A percentile compares a stretch with the other conserved stretches of the same genome.
Conservation (phyloP, 2,113 vertebrate species). For the Atrichornis clamosus region DNA sequence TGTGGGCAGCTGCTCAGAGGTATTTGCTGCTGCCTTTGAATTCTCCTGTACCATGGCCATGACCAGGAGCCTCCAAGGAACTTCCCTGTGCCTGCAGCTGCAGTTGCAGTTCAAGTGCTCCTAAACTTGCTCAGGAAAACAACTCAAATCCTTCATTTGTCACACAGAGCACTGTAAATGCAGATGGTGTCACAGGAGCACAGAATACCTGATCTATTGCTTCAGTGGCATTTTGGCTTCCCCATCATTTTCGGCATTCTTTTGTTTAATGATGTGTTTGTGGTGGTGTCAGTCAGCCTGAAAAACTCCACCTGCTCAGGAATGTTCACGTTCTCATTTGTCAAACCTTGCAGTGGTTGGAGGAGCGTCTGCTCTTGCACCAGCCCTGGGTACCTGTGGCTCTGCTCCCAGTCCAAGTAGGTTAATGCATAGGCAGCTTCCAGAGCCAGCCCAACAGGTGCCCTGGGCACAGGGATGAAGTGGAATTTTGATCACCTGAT, state of each 20-base stretch:
- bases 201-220: not conserved
- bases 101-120: not conserved
- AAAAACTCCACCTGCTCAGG: not conserved
- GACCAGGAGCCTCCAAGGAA: not conserved
- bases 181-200: not conserved
- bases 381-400: not conserved
- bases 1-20: not conserved
- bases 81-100: not conserved
- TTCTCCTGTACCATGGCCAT: accelerated
- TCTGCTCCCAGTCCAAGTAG: not conserved
- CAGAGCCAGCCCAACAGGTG: not conserved
- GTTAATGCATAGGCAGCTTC: not conserved
- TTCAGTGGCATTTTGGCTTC: not conserved
- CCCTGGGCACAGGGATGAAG: not conserved
- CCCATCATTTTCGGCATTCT: not conserved
- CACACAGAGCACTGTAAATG: not conserved
- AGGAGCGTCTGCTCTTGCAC: not conserved
- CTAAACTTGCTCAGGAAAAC: not conserved
- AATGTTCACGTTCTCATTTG: not conserved
- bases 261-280: not conserved
- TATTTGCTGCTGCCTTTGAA: not conserved
- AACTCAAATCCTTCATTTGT: not conserved
- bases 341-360: not conserved
- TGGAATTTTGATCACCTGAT: not conserved
- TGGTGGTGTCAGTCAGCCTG: not conserved